These are phyloP conservation scores for Manduca sexta DNA, from an alignment of 1,140 invertebrate genomes.

Conservation along the genomic window DNA sequence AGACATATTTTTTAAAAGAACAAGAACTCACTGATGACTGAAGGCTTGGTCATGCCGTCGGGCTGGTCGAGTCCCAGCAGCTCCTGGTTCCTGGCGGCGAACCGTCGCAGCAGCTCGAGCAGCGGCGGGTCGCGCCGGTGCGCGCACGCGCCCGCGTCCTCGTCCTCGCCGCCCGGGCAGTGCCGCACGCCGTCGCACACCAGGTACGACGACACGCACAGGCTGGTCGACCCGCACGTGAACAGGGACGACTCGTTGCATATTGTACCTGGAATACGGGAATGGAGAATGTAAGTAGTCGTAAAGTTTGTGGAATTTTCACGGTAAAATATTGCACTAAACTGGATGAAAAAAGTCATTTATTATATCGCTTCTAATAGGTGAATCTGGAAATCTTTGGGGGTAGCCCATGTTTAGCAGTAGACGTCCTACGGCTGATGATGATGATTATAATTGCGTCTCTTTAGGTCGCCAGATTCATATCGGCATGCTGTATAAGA, in stretches of 20 bases:
- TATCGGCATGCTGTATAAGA: too few relatives aligned
- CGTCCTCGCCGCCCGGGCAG: conserved; percentile 75
- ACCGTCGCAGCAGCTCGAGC: conserved; percentile 52
- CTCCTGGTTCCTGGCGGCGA: conserved; percentile 63
- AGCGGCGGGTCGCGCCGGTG: conserved; percentile 50
- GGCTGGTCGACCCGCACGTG: conserved; percentile 46
- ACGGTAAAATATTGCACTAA: too few relatives aligned
- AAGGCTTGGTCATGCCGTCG: conserved; percentile 52
- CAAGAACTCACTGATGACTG: conserved; percentile 59
- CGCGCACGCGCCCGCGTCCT: conserved; percentile 46
- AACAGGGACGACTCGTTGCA: conserved; percentile 59
- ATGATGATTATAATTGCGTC: too few relatives aligned
- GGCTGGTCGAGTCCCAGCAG: conserved; percentile 51
- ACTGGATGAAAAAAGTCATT: too few relatives aligned
- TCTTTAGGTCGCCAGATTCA: too few relatives aligned
- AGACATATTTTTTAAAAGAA: neutral
- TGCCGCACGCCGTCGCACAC: conserved; percentile 76
- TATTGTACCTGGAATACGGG: conserved; percentile 39
- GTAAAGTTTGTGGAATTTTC: neutral
- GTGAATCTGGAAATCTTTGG: too few relatives aligned
- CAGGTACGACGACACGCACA: conserved; percentile 76
- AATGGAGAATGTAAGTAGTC: neutral
- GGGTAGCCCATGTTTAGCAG: too few relatives aligned
- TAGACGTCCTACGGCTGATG: too few relatives aligned
- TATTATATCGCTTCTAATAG: too few relatives aligned